These are phyloP conservation scores for Lasiommata megera DNA, from an alignment of 2,888 invertebrate genomes.

Conservation along the genomic window DNA sequence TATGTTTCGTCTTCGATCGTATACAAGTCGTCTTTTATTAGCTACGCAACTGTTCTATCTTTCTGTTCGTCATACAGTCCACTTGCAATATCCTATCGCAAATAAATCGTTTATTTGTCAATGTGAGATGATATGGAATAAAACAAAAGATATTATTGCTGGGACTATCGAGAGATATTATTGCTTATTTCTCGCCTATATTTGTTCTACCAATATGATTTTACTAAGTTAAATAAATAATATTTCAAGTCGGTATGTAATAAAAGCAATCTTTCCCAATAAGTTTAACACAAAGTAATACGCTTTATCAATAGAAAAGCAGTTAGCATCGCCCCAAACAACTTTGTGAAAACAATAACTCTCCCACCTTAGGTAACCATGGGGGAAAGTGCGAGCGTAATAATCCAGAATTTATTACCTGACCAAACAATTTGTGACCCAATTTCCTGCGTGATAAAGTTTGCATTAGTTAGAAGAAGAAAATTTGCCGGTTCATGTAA, in stretches of 20 bases:
- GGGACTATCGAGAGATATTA: background rate
- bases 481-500: conserved; percentile 2
- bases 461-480: background rate
- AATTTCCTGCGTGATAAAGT: conserved; percentile 1
- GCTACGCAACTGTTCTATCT: no score
- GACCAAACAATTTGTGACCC: conserved; percentile 4
- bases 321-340: conserved; percentile 10
- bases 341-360: conserved; percentile 13
- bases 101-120: background rate
- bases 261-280: no score
- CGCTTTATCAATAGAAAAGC: conserved; percentile 7
- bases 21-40: no score
- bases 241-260: no score
- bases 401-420: conserved; percentile 2
- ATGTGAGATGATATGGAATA: background rate
- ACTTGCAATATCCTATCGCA: background rate
- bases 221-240: background rate
- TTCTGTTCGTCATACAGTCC: no score
- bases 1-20: no score
- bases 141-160: background rate
- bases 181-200: background rate
- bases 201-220: background rate
- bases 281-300: background rate
- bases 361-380: conserved; percentile 3
- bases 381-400: conserved; percentile 1